Evolutionary conservation across 2,113 vertebrate genomes (phyloP).

Genomic region (Carollia perspicillata): DNA sequence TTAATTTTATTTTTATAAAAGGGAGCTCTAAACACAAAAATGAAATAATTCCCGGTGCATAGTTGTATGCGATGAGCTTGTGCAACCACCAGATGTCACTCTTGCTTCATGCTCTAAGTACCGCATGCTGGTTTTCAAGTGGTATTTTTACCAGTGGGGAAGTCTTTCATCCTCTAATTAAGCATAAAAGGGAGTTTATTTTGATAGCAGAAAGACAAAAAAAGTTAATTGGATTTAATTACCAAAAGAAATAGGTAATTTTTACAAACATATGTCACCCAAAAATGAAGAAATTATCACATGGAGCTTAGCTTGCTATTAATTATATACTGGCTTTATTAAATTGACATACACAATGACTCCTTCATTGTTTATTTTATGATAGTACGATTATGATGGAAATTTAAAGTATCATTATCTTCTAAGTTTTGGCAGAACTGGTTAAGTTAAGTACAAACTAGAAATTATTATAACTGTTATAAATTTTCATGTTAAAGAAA

Average conservation of each 20-base stretch:
- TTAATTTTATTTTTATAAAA: background rate
- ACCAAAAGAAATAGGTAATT: conserved; percentile 48
- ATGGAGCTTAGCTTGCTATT: background rate
- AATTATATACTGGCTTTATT: conserved; percentile 24
- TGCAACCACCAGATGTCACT: conserved; percentile 70
- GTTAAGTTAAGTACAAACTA: background rate
- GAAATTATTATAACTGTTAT: conserved; percentile 2
- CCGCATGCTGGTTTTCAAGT: background rate
- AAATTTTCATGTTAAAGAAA: background rate
- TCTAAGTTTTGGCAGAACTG: background rate
- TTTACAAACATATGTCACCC: background rate
- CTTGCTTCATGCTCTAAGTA: conserved; percentile 48
- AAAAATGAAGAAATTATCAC: conserved; percentile 32
- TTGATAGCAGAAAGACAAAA: conserved; percentile 46
- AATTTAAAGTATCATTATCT: background rate
- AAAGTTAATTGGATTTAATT: conserved; percentile 35
- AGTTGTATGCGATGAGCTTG: conserved; percentile 7
- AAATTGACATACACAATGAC: background rate
- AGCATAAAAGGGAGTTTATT: conserved; percentile 50
- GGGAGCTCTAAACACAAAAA: background rate
- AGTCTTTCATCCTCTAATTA: conserved; percentile 52
- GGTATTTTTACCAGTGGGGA: conserved; percentile 24
- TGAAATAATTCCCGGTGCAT: background rate
- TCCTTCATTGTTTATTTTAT: conserved; percentile 3
- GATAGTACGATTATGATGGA: background rate